Evolutionary conservation across 2,113 vertebrate genomes (phyloP).

Genomic region (Lanius collurio): DNA sequence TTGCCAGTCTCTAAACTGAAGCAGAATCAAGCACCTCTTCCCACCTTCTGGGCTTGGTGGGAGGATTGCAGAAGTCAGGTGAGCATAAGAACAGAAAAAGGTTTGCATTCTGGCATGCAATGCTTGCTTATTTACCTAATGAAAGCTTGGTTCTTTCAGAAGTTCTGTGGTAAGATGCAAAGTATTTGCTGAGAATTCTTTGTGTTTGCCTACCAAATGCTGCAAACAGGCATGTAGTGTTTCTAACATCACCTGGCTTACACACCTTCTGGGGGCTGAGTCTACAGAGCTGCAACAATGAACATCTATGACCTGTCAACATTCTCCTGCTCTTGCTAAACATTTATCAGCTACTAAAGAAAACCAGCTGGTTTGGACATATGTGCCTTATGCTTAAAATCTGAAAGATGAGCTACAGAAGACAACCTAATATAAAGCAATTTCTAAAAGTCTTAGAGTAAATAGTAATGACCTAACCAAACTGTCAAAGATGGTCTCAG

Average conservation of each 20-base stretch:
- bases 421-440: background rate
- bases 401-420: background rate
- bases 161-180: background rate
- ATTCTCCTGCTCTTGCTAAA: background rate
- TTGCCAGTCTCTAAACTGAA: background rate
- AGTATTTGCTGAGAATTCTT: background rate
- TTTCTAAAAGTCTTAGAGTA: background rate
- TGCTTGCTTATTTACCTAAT: background rate
- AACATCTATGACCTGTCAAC: background rate
- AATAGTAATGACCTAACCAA: background rate
- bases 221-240: accelerated
- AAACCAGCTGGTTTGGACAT: background rate
- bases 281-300: background rate
- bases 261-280: background rate
- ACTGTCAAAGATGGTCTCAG: background rate
- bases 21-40: background rate
- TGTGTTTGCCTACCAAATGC: background rate
- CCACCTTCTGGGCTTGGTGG: background rate
- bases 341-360: background rate
- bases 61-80: background rate
- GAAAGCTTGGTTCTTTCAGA: background rate
- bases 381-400: background rate
- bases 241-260: background rate
- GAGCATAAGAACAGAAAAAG: background rate
- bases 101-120: background rate